Percentiles rank a stretch among this genome's conserved stretches.
Evolutionary conservation across 2,888 invertebrate species (phyloP).

Genomic region (Athalia cordata): DNA sequence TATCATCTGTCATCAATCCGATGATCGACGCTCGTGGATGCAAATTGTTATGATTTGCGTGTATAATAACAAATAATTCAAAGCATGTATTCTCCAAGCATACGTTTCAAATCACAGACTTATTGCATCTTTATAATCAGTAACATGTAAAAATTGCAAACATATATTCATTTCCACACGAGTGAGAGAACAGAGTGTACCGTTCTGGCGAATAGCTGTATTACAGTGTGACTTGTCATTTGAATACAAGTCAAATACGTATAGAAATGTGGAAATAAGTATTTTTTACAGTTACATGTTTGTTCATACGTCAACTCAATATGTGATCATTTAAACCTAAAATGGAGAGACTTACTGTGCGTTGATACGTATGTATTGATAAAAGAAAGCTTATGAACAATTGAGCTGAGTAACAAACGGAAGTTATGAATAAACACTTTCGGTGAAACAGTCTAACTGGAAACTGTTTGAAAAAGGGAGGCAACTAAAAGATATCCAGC

Average conservation of each 20-base stretch:
- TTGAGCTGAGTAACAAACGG: neutral
- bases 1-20: too few relatives aligned
- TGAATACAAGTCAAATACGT: neutral
- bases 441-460: neutral
- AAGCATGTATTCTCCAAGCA: neutral
- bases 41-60: too few relatives aligned
- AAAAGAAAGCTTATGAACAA: too few relatives aligned
- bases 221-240: neutral
- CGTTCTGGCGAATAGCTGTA: conserved; percentile 1
- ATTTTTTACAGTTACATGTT: neutral
- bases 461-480: neutral
- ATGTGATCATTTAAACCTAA: too few relatives aligned
- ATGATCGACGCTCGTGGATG: too few relatives aligned
- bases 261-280: neutral
- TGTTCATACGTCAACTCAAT: neutral
- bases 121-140: conserved; percentile 9
- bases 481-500: neutral
- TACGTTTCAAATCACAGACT: too few relatives aligned
- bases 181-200: too few relatives aligned
- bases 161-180: neutral
- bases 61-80: too few relatives aligned
- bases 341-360: too few relatives aligned
- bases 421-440: neutral
- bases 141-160: conserved; percentile 4
- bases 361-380: too few relatives aligned